Conservation (phyloP, 2,797 vertebrate species). For the Pipistrellus pygmaeus region DNA sequence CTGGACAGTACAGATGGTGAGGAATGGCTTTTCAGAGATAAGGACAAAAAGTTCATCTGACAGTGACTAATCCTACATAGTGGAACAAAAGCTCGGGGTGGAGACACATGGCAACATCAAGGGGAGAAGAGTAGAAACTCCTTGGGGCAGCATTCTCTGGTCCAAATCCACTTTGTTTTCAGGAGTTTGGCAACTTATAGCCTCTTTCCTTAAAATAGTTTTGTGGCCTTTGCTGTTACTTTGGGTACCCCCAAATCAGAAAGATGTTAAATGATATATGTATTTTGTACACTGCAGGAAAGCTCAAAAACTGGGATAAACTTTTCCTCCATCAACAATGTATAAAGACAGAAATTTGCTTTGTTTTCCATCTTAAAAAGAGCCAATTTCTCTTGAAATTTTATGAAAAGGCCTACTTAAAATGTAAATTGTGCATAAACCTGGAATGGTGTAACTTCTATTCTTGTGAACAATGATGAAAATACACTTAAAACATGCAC, state of each 20-base stretch:
- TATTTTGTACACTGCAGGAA: slow-evolving; percentile 5
- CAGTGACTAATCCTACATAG: slow-evolving; percentile 13
- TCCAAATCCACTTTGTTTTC: slow-evolving; percentile 12
- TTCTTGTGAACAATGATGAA: slow-evolving; percentile 29
- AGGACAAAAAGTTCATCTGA: slow-evolving; percentile 56
- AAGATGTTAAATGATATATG: slow-evolving; percentile 7
- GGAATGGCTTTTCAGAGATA: slow-evolving; percentile 41
- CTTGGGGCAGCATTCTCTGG: background rate
- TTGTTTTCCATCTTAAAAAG: slow-evolving; percentile 19
- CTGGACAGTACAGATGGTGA: background rate
- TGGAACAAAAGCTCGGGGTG: background rate
- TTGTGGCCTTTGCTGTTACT: background rate
- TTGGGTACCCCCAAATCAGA: background rate
- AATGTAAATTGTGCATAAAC: slow-evolving; percentile 27
- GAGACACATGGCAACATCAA: background rate
- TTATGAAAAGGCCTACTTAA: slow-evolving; percentile 48
- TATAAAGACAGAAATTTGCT: slow-evolving; percentile 1
- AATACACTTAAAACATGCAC: background rate
- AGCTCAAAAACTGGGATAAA: slow-evolving; percentile 44
- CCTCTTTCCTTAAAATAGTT: slow-evolving; percentile 9
- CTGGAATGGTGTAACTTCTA: background rate
- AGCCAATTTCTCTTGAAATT: background rate
- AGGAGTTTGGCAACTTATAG: background rate
- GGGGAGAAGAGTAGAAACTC: background rate
- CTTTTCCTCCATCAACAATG: slow-evolving; percentile 8